Conservation (phyloP, 64 coral and sea anemone genomes). For the Hydrozoanthus tunicans region DNA sequence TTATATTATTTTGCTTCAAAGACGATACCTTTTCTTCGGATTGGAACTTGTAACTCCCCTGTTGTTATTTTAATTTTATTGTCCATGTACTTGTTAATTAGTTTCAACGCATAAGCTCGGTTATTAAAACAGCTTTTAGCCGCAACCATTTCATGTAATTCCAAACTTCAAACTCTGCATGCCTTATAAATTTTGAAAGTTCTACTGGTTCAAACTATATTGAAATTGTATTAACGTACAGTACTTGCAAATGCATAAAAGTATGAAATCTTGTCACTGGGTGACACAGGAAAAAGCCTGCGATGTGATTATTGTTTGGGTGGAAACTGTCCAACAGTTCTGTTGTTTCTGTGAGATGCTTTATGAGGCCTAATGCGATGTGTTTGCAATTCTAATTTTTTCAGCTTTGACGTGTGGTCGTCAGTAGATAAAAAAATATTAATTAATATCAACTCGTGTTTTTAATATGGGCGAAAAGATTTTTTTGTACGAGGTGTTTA, state of each 20-base stretch:
- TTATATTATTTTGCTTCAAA: too few relatives aligned
- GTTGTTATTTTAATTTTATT: slow-evolving; percentile 6
- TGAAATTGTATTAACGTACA: too few relatives aligned
- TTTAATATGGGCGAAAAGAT: too few relatives aligned
- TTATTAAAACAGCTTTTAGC: too few relatives aligned
- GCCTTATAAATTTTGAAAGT: background rate
- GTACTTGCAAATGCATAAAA: too few relatives aligned
- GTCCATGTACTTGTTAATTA: slow-evolving; percentile 7
- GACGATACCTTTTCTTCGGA: too few relatives aligned
- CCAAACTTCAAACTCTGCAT: too few relatives aligned
- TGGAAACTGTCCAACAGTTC: background rate
- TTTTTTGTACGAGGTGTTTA: too few relatives aligned
- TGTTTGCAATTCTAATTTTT: background rate
- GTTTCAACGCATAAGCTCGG: background rate
- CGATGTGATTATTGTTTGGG: background rate
- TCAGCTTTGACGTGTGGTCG: too few relatives aligned
- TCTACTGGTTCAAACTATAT: background rate
- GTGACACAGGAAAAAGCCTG: background rate
- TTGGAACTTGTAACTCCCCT: background rate
- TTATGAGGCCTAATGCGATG: background rate
- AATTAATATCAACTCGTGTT: too few relatives aligned
- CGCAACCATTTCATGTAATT: too few relatives aligned
- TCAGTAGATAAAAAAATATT: too few relatives aligned
- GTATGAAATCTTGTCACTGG: background rate
- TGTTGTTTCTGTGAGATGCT: background rate